Evolutionary conservation across 2,888 invertebrate genomes (phyloP), one percentile per base, ranked within the genome.

Genomic region (Atrina japonica): DNA sequence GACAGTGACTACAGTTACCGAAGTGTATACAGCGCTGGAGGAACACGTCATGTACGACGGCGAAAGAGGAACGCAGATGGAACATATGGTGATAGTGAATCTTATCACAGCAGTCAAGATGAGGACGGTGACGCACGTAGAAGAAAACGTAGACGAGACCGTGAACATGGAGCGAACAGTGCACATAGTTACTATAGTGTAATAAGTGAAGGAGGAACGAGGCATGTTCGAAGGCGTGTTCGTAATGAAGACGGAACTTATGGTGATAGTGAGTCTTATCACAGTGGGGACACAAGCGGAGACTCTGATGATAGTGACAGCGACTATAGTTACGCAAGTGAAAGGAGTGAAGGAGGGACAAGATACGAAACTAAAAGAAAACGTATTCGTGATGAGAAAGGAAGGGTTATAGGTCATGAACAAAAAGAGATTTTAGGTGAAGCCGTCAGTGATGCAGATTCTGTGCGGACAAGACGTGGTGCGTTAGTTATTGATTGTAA

Each of bases 1-100:
- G 88, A 87, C 66, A 85, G 84, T 61, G 88, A 88, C 25, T 88
- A 73, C 70, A 87, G 87, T 66, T 88, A 89, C 66, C 67, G 80
- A 35, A 87, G 87, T 64, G 80, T 79, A 1, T 77, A 82, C 23
- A 84, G 83, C 47, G 86, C 83, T 2, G 88, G 88, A 3, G 88
- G 88, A 3, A 89, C 88, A 9, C 77, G 87, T 2, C 85, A 82
- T 64, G 88, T 89, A 29, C 73, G 73, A 29, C 72, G 88, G 7
- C 70, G 82, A 18, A 73, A 76, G 29, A 85, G 82, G 53, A 76
- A 73, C 5, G 84, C 77, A 3, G 88, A 87, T 61, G 88, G 88
- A 1, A 86, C 85, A 21, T 86, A 86, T 67, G 81, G 84, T 29
- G 85, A 75, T 47, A 82, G 79, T 35, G 83, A 87, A 43, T 86